These are phyloP conservation scores for Drosophila phalerata DNA, from an alignment of 2,888 invertebrate species.

Conservation along the genomic window DNA sequence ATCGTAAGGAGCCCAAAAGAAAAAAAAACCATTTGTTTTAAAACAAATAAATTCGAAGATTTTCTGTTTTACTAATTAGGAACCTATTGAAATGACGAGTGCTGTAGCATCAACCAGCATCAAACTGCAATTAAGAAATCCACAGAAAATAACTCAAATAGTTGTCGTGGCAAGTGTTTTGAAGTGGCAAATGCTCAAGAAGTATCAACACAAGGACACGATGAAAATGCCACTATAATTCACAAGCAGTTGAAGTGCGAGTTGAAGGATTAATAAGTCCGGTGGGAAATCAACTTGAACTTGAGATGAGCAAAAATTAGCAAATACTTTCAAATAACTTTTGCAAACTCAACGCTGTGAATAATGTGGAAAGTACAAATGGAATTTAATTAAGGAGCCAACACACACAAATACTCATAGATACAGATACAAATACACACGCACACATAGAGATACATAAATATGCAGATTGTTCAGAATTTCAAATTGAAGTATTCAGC, in stretches of 20 bases:
- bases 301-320: not conserved
- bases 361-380: slow-evolving; percentile 15
- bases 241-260: slow-evolving; percentile 8
- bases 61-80: too few species aligned
- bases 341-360: slow-evolving; percentile 1
- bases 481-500: slow-evolving; percentile 52
- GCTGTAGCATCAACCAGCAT: slow-evolving; percentile 10
- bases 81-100: not conserved
- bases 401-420: slow-evolving; percentile 1
- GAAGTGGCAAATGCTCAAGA: not conserved
- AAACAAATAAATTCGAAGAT: too few species aligned
- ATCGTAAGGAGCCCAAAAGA: too few species aligned
- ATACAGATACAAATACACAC: slow-evolving; percentile 5
- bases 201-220: not conserved
- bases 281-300: slow-evolving; percentile 4
- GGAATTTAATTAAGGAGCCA: slow-evolving; percentile 44
- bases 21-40: too few species aligned
- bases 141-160: not conserved
- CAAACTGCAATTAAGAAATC: slow-evolving; percentile 3
- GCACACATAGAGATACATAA: slow-evolving; percentile 1
- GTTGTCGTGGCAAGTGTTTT: not conserved
- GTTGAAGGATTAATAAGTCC: not conserved
- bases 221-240: slow-evolving; percentile 1
- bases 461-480: slow-evolving; percentile 31
- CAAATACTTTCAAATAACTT: not conserved